These are phyloP conservation scores for Drosophila sulfurigaster DNA, from an alignment of 1,140 invertebrate species.

Conservation along the genomic window DNA sequence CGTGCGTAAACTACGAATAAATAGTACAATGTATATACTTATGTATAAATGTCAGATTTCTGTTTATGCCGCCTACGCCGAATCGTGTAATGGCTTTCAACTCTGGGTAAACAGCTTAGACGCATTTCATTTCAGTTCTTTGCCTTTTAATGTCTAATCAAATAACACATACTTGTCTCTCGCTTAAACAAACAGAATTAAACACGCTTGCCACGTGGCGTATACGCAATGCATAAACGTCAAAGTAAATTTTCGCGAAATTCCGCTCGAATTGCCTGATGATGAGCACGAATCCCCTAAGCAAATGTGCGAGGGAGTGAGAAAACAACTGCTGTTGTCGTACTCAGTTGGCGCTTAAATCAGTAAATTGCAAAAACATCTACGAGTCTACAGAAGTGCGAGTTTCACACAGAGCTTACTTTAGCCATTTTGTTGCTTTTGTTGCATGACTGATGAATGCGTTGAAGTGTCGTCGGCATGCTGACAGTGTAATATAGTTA, in stretches of 20 bases:
- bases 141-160: slow-evolving; percentile 28
- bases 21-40: slow-evolving; percentile 24
- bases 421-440: slow-evolving; percentile 24
- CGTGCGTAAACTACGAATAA: slow-evolving; percentile 41
- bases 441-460: slow-evolving; percentile 76
- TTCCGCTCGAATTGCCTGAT: slow-evolving; percentile 74
- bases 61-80: slow-evolving; percentile 7
- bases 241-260: slow-evolving; percentile 71
- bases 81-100: slow-evolving; percentile 16
- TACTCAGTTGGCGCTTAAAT: slow-evolving; percentile 68
- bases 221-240: slow-evolving; percentile 74
- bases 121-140: slow-evolving; percentile 10
- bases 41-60: slow-evolving; percentile 36
- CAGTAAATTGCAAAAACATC: slow-evolving; percentile 80
- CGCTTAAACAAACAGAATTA: slow-evolving; percentile 49
- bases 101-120: slow-evolving; percentile 30
- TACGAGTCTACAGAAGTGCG: slow-evolving; percentile 50
- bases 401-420: slow-evolving; percentile 15
- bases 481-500: slow-evolving; percentile 29
- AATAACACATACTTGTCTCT: slow-evolving; percentile 23
- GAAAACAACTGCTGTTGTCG: slow-evolving; percentile 48
- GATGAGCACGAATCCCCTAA: slow-evolving; percentile 55
- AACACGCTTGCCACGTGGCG: slow-evolving; percentile 47
- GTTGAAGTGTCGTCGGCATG: slow-evolving; percentile 56
- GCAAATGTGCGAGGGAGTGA: neutral